A percentile compares a stretch with the other conserved stretches of the same genome.
Evolutionary conservation across 1,140 invertebrate species (phyloP).

Genomic region (Zaprionus kolodkinae): DNA sequence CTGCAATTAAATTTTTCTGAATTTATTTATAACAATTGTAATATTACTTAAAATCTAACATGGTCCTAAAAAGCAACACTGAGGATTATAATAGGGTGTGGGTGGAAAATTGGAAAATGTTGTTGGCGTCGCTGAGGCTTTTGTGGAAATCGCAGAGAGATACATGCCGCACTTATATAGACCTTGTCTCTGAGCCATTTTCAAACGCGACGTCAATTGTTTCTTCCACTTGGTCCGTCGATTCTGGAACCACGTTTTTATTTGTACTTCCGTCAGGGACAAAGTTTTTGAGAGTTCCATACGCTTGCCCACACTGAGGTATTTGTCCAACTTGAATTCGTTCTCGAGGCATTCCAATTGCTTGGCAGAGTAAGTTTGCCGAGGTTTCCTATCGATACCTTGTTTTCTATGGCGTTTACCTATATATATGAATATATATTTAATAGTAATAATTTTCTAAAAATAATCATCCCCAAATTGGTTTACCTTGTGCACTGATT

Average conservation of each 20-base stretch:
- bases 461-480: neutral
- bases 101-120: slow-evolving; percentile 8
- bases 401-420: slow-evolving; percentile 92
- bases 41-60: neutral
- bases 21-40: neutral
- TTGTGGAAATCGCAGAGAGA: slow-evolving; percentile 29
- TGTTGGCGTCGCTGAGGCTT: neutral
- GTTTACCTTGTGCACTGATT: slow-evolving; percentile 45
- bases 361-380: slow-evolving; percentile 97
- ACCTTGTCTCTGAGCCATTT: slow-evolving; percentile 94
- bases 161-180: slow-evolving; percentile 87
- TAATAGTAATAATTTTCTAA: neutral
- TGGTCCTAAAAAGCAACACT: slow-evolving; percentile 21
- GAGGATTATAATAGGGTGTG: slow-evolving; percentile 15
- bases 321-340: slow-evolving; percentile 98
- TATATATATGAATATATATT: neutral
- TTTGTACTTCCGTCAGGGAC: slow-evolving; percentile 96
- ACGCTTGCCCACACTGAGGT: slow-evolving; percentile 96
- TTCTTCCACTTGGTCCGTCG: slow-evolving; percentile 98
- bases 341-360: slow-evolving; percentile 95
- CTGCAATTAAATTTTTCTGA: neutral
- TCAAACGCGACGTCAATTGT: slow-evolving; percentile 93
- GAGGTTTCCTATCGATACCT: slow-evolving; percentile 95
- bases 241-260: slow-evolving; percentile 99
- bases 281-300: slow-evolving; percentile 96